Evolutionary conservation across 2,113 vertebrate species (phyloP).

Genomic region (Psittacus erithacus): DNA sequence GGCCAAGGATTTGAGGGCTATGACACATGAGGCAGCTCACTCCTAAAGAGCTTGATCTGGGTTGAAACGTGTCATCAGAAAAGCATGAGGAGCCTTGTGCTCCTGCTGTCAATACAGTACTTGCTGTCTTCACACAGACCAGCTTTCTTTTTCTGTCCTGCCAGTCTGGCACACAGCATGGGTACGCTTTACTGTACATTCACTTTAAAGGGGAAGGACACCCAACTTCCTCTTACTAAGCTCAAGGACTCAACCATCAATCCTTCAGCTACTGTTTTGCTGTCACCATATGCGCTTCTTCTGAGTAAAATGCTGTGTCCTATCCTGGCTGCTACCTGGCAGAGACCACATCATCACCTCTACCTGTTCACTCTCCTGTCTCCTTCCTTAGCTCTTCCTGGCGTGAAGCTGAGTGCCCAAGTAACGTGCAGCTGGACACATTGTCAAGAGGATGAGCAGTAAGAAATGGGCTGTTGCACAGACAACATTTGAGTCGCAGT

Average conservation of each 20-base stretch:
- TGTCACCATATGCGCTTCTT: not conserved
- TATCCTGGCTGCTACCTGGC: not conserved
- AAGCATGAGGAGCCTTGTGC: slow-evolving; percentile 66
- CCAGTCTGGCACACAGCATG: not conserved
- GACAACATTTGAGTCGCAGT: not conserved
- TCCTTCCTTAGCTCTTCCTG: not conserved
- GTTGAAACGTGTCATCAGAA: slow-evolving; percentile 65
- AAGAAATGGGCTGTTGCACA: not conserved
- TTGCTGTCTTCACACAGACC: slow-evolving; percentile 18
- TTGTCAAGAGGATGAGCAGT: not conserved
- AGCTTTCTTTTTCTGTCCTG: slow-evolving; percentile 61
- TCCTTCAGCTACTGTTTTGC: not conserved
- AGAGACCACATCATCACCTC: not conserved
- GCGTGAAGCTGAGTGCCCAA: not conserved
- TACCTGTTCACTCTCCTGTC: not conserved
- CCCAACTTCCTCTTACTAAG: not conserved
- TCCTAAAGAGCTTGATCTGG: slow-evolving; percentile 64
- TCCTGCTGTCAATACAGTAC: slow-evolving; percentile 51
- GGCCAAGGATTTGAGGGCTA: slow-evolving; percentile 67
- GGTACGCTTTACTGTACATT: slow-evolving; percentile 53
- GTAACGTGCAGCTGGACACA: not conserved
- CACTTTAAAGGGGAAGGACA: slow-evolving; percentile 49
- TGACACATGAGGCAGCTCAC: slow-evolving; percentile 66
- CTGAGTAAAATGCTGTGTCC: not conserved
- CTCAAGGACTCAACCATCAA: not conserved